Conservation (phyloP, 2,797 vertebrate genomes). For the Sarcophilus harrisii region DNA sequence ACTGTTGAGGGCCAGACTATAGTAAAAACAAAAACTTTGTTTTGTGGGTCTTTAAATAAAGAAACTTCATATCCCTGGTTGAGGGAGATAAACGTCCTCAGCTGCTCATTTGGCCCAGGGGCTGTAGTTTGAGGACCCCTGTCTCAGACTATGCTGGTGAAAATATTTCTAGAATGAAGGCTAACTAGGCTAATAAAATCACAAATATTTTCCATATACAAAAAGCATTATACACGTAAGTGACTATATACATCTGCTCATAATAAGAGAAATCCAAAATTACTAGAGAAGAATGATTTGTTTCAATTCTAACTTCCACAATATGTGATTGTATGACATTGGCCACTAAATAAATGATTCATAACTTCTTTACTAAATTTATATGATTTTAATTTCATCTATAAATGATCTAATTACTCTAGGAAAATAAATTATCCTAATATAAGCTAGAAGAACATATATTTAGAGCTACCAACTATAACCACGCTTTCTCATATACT, state of each 20-base stretch:
- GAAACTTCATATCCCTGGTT: too few species aligned
- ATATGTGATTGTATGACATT: not conserved
- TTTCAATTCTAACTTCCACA: not conserved
- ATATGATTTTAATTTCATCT: not conserved
- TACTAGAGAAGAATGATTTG: not conserved
- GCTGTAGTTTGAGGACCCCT: too few species aligned
- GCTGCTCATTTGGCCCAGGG: too few species aligned
- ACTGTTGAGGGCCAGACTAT: too few species aligned
- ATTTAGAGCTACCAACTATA: not conserved
- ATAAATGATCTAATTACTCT: not conserved
- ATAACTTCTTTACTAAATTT: not conserved
- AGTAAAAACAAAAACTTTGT: too few species aligned
- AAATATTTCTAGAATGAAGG: not conserved
- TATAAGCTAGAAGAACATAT: not conserved
- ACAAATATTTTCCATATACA: not conserved
- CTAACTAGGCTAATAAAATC: not conserved
- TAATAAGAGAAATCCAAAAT: not conserved
- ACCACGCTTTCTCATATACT: not conserved
- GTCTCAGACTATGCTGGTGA: not conserved
- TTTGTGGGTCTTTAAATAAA: too few species aligned
- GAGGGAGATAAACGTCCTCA: too few species aligned
- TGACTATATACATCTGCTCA: not conserved
- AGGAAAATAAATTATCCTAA: not conserved
- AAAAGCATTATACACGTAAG: not conserved
- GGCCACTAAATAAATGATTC: not conserved